phyloP scores from a whole-genome alignment of 2,797 vertebrate species.

The Smutsia temminckii region DNA sequence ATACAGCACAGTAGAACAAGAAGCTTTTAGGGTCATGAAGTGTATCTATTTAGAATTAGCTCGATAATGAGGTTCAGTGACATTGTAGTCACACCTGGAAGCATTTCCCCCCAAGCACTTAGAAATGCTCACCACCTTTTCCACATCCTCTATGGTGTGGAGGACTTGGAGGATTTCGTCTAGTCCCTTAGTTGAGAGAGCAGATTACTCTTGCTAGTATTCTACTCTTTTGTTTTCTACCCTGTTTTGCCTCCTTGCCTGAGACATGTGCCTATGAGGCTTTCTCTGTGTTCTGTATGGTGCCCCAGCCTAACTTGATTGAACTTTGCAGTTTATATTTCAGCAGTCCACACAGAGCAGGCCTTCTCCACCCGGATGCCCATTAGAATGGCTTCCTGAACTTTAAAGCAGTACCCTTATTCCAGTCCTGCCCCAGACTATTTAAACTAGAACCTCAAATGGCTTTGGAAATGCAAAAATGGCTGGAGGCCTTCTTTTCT shows the following conservation, averaged over 20 bases:
- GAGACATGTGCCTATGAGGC: neutral
- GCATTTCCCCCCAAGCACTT: neutral
- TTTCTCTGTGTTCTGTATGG: neutral
- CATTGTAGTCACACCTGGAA: neutral
- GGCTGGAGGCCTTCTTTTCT: neutral
- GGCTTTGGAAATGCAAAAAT: neutral
- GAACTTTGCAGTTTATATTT: neutral
- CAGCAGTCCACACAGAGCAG: neutral
- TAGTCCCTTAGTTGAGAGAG: neutral
- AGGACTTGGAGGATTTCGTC: neutral
- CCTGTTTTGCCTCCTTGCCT: neutral
- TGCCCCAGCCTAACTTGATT: neutral
- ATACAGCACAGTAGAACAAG: neutral
- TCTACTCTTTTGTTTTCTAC: neutral
- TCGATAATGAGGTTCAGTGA: neutral
- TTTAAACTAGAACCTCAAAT: conserved; percentile 5
- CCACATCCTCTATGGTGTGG: no score
- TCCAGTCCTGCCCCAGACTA: neutral
- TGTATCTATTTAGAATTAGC: neutral
- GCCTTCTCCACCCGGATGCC: neutral
- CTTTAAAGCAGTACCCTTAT: neutral
- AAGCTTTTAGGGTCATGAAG: neutral
- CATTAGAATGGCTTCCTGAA: neutral
- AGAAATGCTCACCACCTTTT: neutral
- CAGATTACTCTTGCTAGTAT: neutral